phyloP scores from a whole-genome alignment of 1,140 invertebrate genomes.

The Saccostrea echinata region DNA sequence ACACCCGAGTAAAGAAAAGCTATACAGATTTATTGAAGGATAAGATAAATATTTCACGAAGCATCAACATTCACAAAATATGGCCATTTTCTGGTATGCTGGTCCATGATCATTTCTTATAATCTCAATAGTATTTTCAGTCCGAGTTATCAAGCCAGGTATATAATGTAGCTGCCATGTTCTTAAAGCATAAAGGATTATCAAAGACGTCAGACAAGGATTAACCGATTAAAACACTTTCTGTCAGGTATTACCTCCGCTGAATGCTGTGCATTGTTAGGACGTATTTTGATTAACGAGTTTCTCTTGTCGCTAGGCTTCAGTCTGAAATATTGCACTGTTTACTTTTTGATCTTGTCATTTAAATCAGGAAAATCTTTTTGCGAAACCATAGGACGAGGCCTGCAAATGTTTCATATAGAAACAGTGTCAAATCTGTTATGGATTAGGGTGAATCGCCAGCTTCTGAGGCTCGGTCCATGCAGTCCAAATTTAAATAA shows the following conservation, averaged over 20 bases:
- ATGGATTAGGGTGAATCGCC: too few species aligned
- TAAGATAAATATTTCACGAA: neutral
- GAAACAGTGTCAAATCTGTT: too few species aligned
- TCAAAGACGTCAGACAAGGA: constrained; percentile 7
- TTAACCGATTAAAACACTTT: constrained; percentile 1
- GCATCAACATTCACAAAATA: neutral
- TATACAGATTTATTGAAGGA: neutral
- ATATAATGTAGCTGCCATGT: neutral
- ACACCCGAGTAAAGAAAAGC: too few species aligned
- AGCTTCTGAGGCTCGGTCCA: too few species aligned
- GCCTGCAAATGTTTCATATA: too few species aligned
- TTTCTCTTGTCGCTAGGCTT: neutral
- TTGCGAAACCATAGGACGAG: neutral
- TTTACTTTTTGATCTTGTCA: neutral
- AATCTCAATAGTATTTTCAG: neutral
- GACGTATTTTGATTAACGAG: neutral
- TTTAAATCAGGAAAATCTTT: neutral
- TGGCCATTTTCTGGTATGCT: neutral
- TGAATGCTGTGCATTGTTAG: neutral
- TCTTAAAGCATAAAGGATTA: neutral
- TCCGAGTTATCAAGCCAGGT: neutral
- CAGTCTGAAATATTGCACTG: neutral
- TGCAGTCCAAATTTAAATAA: too few species aligned
- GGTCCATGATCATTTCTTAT: neutral
- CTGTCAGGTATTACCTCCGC: neutral